Evolutionary conservation across 1,140 invertebrate genomes (phyloP).

Genomic region (Cyclina sinensis): DNA sequence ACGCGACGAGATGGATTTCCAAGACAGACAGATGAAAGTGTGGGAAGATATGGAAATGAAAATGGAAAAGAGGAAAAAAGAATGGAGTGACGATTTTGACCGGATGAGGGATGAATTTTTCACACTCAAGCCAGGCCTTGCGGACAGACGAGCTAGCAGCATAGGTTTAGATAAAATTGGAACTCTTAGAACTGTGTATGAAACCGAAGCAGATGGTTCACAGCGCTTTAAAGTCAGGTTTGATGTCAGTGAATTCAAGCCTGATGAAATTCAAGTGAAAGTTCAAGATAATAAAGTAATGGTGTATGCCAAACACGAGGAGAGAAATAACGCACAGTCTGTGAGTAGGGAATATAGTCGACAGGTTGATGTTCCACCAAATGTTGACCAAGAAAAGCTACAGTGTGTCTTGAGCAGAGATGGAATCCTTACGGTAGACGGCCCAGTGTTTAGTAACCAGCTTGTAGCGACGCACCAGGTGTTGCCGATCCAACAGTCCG

Average conservation of each 20-base stretch:
- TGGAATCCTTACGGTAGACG: slow-evolving; percentile 84
- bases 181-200: slow-evolving; percentile 77
- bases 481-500: slow-evolving; percentile 73
- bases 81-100: slow-evolving; percentile 86
- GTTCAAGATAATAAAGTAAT: slow-evolving; percentile 83
- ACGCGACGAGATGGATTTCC: slow-evolving; percentile 83
- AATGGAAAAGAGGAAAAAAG: slow-evolving; percentile 82
- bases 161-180: slow-evolving; percentile 75
- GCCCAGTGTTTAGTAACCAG: slow-evolving; percentile 74
- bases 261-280: slow-evolving; percentile 85
- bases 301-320: slow-evolving; percentile 82
- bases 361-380: slow-evolving; percentile 84
- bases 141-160: slow-evolving; percentile 60
- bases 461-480: slow-evolving; percentile 71
- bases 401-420: slow-evolving; percentile 84
- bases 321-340: slow-evolving; percentile 78
- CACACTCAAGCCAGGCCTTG: slow-evolving; percentile 83
- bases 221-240: slow-evolving; percentile 84
- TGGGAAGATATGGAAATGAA: slow-evolving; percentile 84
- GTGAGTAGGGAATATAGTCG: slow-evolving; percentile 85
- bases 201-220: slow-evolving; percentile 79
- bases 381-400: slow-evolving; percentile 83
- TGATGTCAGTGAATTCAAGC: slow-evolving; percentile 85
- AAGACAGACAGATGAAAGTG: slow-evolving; percentile 84
- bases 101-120: slow-evolving; percentile 85